phyloP scores from a whole-genome alignment of 1,140 invertebrate species.

The Aphidius gifuensis region DNA sequence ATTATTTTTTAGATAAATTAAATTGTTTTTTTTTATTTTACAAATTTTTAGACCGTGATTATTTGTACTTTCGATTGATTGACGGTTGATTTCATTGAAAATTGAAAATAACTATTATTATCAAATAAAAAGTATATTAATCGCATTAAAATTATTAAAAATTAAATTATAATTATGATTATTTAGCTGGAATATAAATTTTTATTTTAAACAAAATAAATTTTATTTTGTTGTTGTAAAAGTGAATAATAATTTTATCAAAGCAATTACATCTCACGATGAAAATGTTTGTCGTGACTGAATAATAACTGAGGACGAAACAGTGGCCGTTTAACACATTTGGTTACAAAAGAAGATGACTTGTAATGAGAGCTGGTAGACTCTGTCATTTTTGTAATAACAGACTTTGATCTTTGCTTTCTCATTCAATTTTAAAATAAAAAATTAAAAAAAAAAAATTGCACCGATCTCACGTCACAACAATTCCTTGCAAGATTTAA shows the following conservation, averaged over 20 bases:
- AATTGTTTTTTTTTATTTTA: no score
- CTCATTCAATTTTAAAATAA: not conserved
- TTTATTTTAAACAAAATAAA: no score
- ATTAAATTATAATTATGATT: not conserved
- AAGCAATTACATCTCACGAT: not conserved
- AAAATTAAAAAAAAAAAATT: not conserved
- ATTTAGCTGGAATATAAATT: not conserved
- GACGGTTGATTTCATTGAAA: not conserved
- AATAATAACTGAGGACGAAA: conserved; percentile 1
- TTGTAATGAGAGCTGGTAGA: conserved; percentile 13
- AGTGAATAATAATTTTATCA: no score
- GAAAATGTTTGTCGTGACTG: conserved; percentile 15
- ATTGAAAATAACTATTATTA: no score
- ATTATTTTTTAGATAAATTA: no score
- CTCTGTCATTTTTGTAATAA: conserved; percentile 36
- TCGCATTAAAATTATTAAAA: no score
- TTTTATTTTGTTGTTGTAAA: no score
- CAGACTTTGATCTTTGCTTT: conserved; percentile 11
- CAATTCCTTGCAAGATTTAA: not conserved
- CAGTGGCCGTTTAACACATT: conserved; percentile 26
- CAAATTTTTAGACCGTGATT: conserved; percentile 13
- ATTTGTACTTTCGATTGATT: conserved; percentile 7
- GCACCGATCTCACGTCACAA: not conserved
- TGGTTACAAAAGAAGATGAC: conserved; percentile 23
- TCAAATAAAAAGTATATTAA: no score